Conservation (phyloP, 2,888 invertebrate genomes). For the Apamea sordens region DNA sequence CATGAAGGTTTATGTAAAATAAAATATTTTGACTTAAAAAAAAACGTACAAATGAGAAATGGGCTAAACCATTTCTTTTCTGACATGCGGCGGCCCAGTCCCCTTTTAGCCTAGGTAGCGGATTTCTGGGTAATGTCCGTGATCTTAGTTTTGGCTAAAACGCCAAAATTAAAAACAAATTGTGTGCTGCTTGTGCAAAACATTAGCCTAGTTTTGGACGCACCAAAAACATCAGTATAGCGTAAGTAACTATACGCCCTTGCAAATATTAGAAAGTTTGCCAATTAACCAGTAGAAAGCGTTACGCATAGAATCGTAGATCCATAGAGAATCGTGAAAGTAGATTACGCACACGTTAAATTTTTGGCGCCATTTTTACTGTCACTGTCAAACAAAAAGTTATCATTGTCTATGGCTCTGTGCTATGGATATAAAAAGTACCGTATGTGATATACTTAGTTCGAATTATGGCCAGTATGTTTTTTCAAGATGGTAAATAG, state of each 20-base stretch:
- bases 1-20: no score
- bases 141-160: not conserved
- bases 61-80: no score
- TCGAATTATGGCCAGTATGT: not conserved
- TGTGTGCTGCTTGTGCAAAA: not conserved
- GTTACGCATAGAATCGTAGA: slow-evolving; percentile 37
- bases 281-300: slow-evolving; percentile 62
- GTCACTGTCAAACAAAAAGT: slow-evolving; percentile 22
- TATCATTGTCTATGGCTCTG: slow-evolving; percentile 6
- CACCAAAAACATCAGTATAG: slow-evolving; percentile 2
- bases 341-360: slow-evolving; percentile 32
- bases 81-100: not conserved
- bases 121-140: not conserved
- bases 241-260: slow-evolving; percentile 30
- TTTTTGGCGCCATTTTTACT: slow-evolving; percentile 50
- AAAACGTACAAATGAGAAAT: no score
- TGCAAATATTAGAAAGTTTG: slow-evolving; percentile 66
- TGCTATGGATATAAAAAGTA: not conserved
- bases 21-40: no score
- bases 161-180: not conserved
- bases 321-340: slow-evolving; percentile 55
- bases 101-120: not conserved
- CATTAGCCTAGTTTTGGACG: slow-evolving; percentile 14
- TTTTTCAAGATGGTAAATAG: not conserved
- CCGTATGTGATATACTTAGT: not conserved